phyloP scores from a whole-genome alignment of 2,113 vertebrate genomes.

The Odocoileus virginianus region DNA sequence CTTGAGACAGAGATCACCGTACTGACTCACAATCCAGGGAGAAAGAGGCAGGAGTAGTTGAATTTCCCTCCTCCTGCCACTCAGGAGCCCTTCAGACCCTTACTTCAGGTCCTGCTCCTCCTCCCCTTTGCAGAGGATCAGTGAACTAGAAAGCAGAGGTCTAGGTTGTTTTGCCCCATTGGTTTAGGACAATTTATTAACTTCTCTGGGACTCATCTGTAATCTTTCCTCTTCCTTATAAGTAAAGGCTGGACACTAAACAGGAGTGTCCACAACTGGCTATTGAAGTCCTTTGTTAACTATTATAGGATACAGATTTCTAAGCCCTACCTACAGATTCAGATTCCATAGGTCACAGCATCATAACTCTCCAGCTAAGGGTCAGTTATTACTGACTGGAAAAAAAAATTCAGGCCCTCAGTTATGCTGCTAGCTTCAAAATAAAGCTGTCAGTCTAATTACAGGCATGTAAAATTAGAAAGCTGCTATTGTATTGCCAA shows the following conservation, averaged over 20 bases:
- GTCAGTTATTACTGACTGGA: neutral
- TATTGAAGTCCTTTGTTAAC: neutral
- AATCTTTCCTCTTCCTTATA: neutral
- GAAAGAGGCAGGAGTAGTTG: neutral
- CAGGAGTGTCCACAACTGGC: neutral
- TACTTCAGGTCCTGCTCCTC: neutral
- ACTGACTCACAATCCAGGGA: neutral
- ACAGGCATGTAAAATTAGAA: slow-evolving; percentile 11
- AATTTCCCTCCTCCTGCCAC: neutral
- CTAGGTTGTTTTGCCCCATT: neutral
- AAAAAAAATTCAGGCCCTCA: neutral
- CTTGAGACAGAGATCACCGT: neutral
- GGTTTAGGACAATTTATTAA: neutral
- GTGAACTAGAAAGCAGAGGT: neutral
- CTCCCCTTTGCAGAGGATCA: neutral
- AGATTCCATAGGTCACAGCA: neutral
- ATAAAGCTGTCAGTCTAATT: neutral
- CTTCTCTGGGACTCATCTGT: neutral
- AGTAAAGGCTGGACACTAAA: neutral
- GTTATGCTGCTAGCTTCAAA: slow-evolving; percentile 16
- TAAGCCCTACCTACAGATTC: neutral
- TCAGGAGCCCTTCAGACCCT: neutral
- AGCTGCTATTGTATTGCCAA: neutral
- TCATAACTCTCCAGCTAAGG: neutral
- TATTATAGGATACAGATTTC: neutral